Evolutionary conservation across 2,797 vertebrate genomes (phyloP).

Genomic region (Rhinichthys osculus): DNA sequence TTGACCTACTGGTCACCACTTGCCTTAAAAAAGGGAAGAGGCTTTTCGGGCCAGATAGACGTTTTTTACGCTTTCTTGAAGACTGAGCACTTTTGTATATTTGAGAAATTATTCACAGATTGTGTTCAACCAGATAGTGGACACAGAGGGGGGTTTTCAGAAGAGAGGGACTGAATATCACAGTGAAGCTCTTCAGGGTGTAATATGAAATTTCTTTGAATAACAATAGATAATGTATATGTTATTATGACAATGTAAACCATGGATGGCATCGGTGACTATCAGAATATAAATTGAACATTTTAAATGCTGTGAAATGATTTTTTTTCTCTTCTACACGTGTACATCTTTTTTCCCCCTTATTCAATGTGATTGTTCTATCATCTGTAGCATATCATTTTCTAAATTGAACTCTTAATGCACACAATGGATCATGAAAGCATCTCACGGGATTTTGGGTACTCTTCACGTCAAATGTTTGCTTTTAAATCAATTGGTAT

Average conservation of each 20-base stretch:
- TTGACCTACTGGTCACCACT: constrained; percentile 67
- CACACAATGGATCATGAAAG: constrained; percentile 5
- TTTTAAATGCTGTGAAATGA: constrained; percentile 41
- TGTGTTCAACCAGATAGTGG: constrained; percentile 41
- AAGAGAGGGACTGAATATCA: constrained; percentile 44
- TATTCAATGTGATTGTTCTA: constrained; percentile 29
- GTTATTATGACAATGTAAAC: constrained; percentile 36
- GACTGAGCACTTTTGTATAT: constrained; percentile 54
- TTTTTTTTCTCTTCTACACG: constrained; percentile 22
- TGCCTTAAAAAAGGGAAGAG: constrained; percentile 53
- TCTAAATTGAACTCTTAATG: constrained; percentile 17
- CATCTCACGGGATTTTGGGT: not conserved
- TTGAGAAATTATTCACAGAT: constrained; percentile 52
- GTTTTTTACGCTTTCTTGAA: constrained; percentile 49
- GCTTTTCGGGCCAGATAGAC: constrained; percentile 47
- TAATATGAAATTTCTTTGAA: constrained; percentile 35
- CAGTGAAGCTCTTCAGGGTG: constrained; percentile 30
- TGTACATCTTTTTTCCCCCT: constrained; percentile 15
- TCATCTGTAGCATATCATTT: constrained; percentile 61
- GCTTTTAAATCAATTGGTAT: constrained; percentile 3
- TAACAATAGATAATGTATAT: constrained; percentile 32
- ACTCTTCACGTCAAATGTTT: constrained; percentile 3
- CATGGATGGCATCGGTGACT: constrained; percentile 41
- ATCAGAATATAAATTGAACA: constrained; percentile 41
- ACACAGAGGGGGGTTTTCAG: constrained; percentile 45